Evolutionary conservation across 2,888 invertebrate genomes (phyloP).

Genomic region (Lasioglossum malachurum): DNA sequence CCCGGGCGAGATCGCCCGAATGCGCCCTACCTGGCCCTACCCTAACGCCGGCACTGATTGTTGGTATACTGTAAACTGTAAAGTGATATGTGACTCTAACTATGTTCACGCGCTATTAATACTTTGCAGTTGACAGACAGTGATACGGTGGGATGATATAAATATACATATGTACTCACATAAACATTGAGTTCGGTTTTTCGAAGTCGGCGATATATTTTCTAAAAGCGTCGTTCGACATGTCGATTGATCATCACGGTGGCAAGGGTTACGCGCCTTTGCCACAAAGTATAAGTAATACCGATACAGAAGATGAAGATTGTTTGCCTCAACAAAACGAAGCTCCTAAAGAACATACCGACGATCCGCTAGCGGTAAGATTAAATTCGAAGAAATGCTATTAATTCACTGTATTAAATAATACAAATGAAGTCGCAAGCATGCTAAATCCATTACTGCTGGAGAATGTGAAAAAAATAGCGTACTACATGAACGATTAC

Average conservation of each 20-base stretch:
- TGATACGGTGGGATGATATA: conserved; percentile 25
- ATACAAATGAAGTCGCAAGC: not conserved
- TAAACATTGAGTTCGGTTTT: conserved; percentile 6
- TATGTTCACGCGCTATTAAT: conserved; percentile 17
- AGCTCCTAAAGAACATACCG: conserved; percentile 56
- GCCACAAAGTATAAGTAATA: conserved; percentile 92
- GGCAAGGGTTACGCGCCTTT: conserved; percentile 89
- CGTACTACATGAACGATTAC: not conserved
- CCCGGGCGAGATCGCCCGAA: too few relatives aligned
- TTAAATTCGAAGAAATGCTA: not conserved
- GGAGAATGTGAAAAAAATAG: not conserved
- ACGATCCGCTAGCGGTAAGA: conserved; percentile 58
- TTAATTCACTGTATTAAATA: not conserved
- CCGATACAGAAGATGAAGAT: conserved; percentile 91
- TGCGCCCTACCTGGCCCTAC: too few relatives aligned
- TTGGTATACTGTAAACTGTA: conserved; percentile 24
- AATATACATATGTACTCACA: conserved; percentile 12
- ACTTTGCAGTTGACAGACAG: not conserved
- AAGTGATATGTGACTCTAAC: conserved; percentile 1
- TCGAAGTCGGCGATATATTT: not conserved
- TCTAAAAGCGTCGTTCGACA: conserved; percentile 43
- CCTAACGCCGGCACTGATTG: not conserved
- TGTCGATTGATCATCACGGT: conserved; percentile 78
- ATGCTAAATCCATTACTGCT: not conserved
- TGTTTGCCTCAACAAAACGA: conserved; percentile 66